Evolutionary conservation across 2,113 vertebrate genomes (phyloP).

Genomic region (Carassius carassius): DNA sequence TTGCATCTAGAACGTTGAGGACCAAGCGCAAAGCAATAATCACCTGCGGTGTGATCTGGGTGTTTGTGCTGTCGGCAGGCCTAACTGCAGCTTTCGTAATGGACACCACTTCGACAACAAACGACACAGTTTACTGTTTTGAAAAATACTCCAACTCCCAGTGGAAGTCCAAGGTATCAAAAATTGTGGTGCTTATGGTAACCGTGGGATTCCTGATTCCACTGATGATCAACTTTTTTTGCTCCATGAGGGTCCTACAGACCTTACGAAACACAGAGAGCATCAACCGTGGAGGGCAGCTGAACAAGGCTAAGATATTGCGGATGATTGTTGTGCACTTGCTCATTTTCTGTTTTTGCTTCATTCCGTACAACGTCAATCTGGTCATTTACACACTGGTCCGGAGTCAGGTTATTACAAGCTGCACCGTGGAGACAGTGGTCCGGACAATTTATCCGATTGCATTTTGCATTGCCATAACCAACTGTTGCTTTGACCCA

Average conservation of each 20-base stretch:
- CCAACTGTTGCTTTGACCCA: conserved; percentile 87
- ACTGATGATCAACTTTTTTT: conserved; percentile 82
- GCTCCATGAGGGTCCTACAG: conserved; percentile 80
- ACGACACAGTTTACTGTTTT: conserved; percentile 69
- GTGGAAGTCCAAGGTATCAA: conserved; percentile 82
- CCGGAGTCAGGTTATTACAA: conserved; percentile 77
- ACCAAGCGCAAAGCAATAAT: conserved; percentile 81
- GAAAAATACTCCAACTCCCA: conserved; percentile 80
- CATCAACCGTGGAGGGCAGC: conserved; percentile 74
- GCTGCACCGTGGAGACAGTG: conserved; percentile 74
- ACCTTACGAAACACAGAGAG: conserved; percentile 79
- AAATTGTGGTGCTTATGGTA: conserved; percentile 84
- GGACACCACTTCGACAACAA: conserved; percentile 66
- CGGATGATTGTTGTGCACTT: conserved; percentile 86
- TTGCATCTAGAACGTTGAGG: conserved; percentile 79
- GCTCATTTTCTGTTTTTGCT: conserved; percentile 85
- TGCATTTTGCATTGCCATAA: conserved; percentile 83
- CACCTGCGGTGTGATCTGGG: conserved; percentile 77
- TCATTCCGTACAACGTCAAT: conserved; percentile 83
- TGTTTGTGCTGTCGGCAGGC: conserved; percentile 79
- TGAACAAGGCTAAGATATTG: conserved; percentile 83
- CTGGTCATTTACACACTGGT: conserved; percentile 85
- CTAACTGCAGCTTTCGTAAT: conserved; percentile 77
- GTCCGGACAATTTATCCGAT: conserved; percentile 83
- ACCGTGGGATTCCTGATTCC: conserved; percentile 85